These are phyloP conservation scores for Ganaspis sp. DNA, from an alignment of 1,140 invertebrate species.

Conservation along the genomic window DNA sequence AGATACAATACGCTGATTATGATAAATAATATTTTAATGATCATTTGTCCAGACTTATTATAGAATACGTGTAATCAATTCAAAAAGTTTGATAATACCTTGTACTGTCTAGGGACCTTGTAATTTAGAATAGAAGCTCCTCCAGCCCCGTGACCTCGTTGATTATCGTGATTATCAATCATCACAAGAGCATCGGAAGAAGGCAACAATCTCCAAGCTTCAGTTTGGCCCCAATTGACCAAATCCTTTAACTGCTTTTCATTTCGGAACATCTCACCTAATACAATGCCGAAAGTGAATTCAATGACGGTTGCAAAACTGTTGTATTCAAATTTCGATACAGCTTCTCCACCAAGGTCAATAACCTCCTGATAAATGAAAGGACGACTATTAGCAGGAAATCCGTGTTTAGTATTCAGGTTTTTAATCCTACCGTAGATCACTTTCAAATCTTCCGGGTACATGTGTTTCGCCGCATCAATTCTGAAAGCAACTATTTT, in stretches of 20 bases:
- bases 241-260: conserved; percentile 76
- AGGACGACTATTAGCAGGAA: conserved; percentile 77
- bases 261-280: conserved; percentile 65
- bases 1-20: too few species aligned
- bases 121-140: conserved; percentile 77
- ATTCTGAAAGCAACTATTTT: conserved; percentile 71
- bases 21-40: too few species aligned
- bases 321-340: conserved; percentile 82
- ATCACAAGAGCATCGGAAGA: conserved; percentile 78
- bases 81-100: conserved; percentile 60
- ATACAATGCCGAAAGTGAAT: conserved; percentile 81
- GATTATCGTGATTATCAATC: conserved; percentile 82
- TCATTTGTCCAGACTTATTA: too few species aligned
- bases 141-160: conserved; percentile 68
- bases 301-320: conserved; percentile 84
- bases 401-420: conserved; percentile 80
- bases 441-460: conserved; percentile 82
- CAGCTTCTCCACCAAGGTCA: conserved; percentile 83
- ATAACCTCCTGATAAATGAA: conserved; percentile 91
- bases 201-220: conserved; percentile 76
- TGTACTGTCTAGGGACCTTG: conserved; percentile 79
- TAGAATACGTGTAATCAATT: neutral
- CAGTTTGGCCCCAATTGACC: conserved; percentile 73
- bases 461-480: conserved; percentile 91
- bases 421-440: conserved; percentile 81